Evolutionary conservation across 2,797 vertebrate species (phyloP).

Genomic region (Rousettus madagascariensis): DNA sequence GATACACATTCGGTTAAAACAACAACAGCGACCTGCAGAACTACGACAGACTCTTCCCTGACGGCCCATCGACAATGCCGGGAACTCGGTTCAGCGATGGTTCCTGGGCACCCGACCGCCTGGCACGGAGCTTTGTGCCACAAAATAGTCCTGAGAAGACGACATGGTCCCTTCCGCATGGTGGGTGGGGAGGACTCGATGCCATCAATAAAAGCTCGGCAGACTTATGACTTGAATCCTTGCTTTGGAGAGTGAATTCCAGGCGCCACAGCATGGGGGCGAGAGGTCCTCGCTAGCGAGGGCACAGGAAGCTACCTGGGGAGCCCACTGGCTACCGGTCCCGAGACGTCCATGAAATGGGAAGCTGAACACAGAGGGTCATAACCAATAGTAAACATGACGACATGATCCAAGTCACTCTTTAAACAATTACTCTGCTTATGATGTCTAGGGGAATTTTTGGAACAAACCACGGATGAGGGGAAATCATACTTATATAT

Average conservation of each 20-base stretch:
- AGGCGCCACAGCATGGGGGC: too few species aligned
- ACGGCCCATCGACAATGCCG: neutral
- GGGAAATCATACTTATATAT: neutral
- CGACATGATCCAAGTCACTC: neutral
- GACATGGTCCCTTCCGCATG: accelerated
- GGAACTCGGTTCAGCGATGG: too few species aligned
- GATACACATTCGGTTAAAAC: neutral
- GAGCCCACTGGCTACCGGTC: neutral
- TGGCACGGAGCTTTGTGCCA: accelerated
- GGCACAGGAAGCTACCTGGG: neutral
- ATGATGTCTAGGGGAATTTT: neutral
- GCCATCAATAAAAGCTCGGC: neutral
- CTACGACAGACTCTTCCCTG: neutral
- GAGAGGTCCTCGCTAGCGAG: neutral
- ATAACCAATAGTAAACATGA: neutral
- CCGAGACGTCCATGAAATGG: neutral
- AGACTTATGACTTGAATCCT: neutral
- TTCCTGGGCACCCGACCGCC: accelerated
- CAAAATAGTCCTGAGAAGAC: neutral
- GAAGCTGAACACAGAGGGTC: neutral
- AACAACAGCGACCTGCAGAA: neutral
- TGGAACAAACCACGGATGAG: neutral
- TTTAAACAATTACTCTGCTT: neutral
- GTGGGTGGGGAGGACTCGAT: neutral
- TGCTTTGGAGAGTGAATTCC: neutral